Base-by-base conservation (phyloP, 2,797 vertebrate species). In the Varecia variegata region DNA sequence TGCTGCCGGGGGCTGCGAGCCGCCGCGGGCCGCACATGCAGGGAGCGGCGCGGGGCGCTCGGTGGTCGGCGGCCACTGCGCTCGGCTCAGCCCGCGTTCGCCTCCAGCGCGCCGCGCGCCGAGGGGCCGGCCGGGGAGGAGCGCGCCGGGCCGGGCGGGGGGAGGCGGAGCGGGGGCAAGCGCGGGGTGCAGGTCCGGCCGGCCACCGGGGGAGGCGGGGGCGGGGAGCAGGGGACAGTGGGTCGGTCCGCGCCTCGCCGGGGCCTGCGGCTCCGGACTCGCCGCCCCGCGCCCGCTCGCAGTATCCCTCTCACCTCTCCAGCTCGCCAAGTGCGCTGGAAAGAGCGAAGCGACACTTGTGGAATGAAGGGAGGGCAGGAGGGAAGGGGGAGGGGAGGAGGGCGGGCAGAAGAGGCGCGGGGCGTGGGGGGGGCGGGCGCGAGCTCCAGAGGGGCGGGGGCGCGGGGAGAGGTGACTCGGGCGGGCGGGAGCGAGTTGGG, bases 11-110 rank as follows among this genome's bases (percentile, higher is more conserved):
- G 96, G 68, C 97, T 96, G 95, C 95, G 97, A 82, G 97, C 97
- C 98, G 98, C 98, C 98, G 96, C 96, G 98, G 97, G 97, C 98
- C 96, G 98, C 97, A 98, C 98, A 98, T 98, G 97, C 98, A 98
- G 98, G 97, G 98, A 97, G 96, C 97, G 76, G 96, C 97, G 76
- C 94, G 94, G 94, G 95, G 94, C 94, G 94, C 94, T 47, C 84
- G 92, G 97, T 62, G 97, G 93, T 97, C 96, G 56, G 97, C 95
- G 80, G 94, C 97, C 96, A 95, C 96, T 80, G 95, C 96, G 96
- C 96, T 89, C 94, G 45, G 80, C 91, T 96, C 97, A 95, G 92
- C 93, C 96, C 95, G 96, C 88, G 83, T 83, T 96, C 82, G 94
- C 90, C 82, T 97, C 96, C 90, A 96, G 97, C 93, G 89, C 95